phyloP scores from a whole-genome alignment of 2,797 vertebrate species.

The Pantherophis vulpinus region DNA sequence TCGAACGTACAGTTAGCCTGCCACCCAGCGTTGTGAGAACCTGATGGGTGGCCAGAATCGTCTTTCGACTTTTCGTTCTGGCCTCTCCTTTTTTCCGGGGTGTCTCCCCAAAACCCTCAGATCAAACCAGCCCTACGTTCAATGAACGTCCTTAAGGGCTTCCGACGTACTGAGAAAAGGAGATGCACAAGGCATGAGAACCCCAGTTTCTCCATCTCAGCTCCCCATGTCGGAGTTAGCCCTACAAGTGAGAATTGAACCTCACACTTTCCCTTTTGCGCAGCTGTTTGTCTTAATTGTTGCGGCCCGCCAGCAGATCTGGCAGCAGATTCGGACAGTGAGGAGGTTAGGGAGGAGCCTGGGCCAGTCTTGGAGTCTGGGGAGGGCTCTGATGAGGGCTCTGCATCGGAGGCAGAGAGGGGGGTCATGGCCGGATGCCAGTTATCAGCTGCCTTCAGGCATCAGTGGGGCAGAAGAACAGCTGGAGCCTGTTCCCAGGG shows the following conservation, averaged over 20 bases:
- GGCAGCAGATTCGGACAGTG: too few species aligned
- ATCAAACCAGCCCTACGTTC: background rate
- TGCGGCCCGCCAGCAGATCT: too few species aligned
- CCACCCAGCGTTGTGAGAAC: background rate
- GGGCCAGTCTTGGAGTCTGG: too few species aligned
- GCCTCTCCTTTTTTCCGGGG: background rate
- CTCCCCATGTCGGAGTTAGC: background rate
- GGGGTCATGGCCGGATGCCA: too few species aligned
- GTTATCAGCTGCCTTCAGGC: too few species aligned
- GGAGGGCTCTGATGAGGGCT: too few species aligned
- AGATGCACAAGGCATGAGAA: background rate
- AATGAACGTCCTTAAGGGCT: background rate
- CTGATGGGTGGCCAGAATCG: background rate
- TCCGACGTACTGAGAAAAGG: background rate
- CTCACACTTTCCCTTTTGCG: background rate
- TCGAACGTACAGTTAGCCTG: too few species aligned
- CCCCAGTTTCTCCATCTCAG: background rate
- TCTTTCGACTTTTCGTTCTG: background rate
- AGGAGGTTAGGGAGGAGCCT: too few species aligned
- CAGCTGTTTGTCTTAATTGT: background rate
- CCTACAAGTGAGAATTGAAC: background rate
- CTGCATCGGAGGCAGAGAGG: too few species aligned
- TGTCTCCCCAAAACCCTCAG: background rate
- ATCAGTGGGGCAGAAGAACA: too few species aligned
- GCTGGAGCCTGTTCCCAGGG: too few species aligned